Base-by-base conservation (phyloP, 2,888 invertebrate species). In the Eutolmus rufibarbis region DNA sequence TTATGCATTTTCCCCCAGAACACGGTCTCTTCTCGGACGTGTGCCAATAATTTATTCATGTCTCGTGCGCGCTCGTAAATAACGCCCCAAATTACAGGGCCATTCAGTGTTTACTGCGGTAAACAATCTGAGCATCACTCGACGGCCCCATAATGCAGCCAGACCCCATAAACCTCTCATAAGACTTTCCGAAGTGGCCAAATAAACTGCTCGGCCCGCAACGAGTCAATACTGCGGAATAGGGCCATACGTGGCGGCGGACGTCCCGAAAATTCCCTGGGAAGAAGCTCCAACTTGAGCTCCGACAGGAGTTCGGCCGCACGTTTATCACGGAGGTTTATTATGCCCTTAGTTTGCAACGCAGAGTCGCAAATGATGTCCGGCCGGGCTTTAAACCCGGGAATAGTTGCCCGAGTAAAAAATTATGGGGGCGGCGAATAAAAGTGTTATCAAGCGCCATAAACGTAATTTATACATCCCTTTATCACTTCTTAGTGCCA, bases 381-480 rank as follows among this genome's bases (percentile, higher is more conserved):
- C 31, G 51, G 14, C 28, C 28, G 14, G 51, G 12, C 16, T 46
- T 46, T 79, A 78, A 43, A 78, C 2, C 9, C 78, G 43, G 43
- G 16, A 28, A 79, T 14, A 51, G 23, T 51, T 46, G 28, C 46
- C 12, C 31, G 8, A 31, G 31, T n/a, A 37, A 79, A 79, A 79
- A 46, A 46, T 51, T 79, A 51, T 46, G 51, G 79, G 9, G 23
- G 23, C 3, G 43, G 66, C 14, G 46, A 79, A 79, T 79, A 79
- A 79, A 79, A 79, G 51, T 79, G 40, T 79, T 79, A 79, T 79
- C 79, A 79, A 31, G 28, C 28, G 51, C 51, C 79, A 79, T 79
- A 79, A 79, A 79, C 23, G 79, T 79, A 79, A 79, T 51, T 79
- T 79, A 56, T 46, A 79, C 51, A 79, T 43, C 31, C 12, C 43